A percentile compares a stretch with the other conserved stretches of the same genome.
phyloP scores from a whole-genome alignment of 1,140 invertebrate species.

The Bombus breviceps region DNA sequence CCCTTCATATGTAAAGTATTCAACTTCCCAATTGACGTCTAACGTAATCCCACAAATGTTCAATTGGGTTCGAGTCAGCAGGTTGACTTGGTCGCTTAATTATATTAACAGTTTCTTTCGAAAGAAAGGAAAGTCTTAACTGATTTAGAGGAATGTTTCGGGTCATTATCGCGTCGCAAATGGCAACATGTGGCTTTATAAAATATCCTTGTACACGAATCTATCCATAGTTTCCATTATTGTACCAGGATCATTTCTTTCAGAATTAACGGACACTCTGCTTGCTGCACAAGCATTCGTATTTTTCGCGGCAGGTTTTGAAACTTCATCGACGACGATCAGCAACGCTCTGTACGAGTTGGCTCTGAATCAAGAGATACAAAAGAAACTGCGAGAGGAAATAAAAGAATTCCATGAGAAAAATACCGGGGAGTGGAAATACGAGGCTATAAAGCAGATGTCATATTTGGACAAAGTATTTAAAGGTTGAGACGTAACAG shows the following conservation, averaged over 20 bases:
- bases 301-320: slow-evolving; percentile 84
- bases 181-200: too few relatives aligned
- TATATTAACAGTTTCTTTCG: too few relatives aligned
- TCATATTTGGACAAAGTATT: slow-evolving; percentile 72
- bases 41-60: too few relatives aligned
- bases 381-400: slow-evolving; percentile 82
- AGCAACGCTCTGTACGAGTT: slow-evolving; percentile 79
- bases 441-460: slow-evolving; percentile 69
- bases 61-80: too few relatives aligned
- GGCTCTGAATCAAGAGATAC: slow-evolving; percentile 82
- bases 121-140: too few relatives aligned
- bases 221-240: background rate
- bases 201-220: background rate
- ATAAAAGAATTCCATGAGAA: slow-evolving; percentile 70
- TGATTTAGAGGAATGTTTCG: too few relatives aligned
- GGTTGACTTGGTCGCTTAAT: too few relatives aligned
- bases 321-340: slow-evolving; percentile 84
- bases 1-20: too few relatives aligned
- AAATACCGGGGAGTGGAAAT: slow-evolving; percentile 57
- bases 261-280: slow-evolving; percentile 69
- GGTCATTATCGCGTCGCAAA: too few relatives aligned
- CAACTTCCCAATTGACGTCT: too few relatives aligned
- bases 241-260: background rate
- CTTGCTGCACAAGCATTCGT: slow-evolving; percentile 75
- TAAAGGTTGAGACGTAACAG: slow-evolving; percentile 54